Evolutionary conservation across 1,140 invertebrate genomes (phyloP), one percentile per base, ranked within the genome.

Genomic region (Temnothorax longispinosus): DNA sequence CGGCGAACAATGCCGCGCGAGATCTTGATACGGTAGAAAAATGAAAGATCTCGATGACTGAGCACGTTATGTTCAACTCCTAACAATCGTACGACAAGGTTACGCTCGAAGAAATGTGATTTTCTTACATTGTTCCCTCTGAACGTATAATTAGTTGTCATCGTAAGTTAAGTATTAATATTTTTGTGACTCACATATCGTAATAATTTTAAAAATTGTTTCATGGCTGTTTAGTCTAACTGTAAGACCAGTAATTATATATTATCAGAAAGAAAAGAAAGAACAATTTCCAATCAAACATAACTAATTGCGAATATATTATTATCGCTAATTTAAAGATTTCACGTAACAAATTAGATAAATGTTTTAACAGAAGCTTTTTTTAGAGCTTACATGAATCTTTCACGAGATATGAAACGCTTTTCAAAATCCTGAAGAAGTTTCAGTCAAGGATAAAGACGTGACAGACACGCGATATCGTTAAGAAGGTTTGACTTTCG

Each of bases 21-120:
- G 50, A 84, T 84, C 54, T 84, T 60, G 80, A 84, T 84, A 74
- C 27, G 65, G 38, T n/a, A 38, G 56, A 27, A 47, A 75, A 60
- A 74, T 60, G 54, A 50, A 75, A 84, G 41, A n/a, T 27, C 52
- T 60, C 54, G 54, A 60, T 74, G 54, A 82, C 52, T 7, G 38
- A 58, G 62, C 41, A 56, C 54, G 69, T 60, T 27, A 13, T 75
- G 54, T 75, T 60, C 56, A 74, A 60, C 67, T 74, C 54, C 44
- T 47, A 56, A 81, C 67, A 44, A 74, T 74, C 11, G 41, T 21
- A n/a, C 21, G 21, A 58, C 50, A 75, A 41, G 27, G n/a, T 60
- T 60, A 52, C 18, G 32, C 13, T 82, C 50, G 47, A 35, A 82
- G n/a, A 82, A 27, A 47, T 27, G 7, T 41, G 13, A 2, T 47